A percentile compares a stretch with the other conserved stretches of the same genome.
Conservation (phyloP, 2,113 vertebrate genomes). For the Hirundichthys speculiger region DNA sequence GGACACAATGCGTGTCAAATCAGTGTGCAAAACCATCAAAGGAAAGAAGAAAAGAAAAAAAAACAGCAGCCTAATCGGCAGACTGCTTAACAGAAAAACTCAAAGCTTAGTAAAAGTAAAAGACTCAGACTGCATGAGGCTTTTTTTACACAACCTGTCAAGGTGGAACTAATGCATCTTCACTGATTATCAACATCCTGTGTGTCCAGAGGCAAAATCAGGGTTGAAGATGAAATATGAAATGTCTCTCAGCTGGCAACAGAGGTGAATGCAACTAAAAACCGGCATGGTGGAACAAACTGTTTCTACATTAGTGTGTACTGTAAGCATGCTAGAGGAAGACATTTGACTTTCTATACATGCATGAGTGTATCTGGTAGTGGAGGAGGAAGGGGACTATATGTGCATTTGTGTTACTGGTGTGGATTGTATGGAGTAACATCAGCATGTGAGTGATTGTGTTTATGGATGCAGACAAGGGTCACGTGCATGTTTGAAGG, state of each 20-base stretch:
- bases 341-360: conserved; percentile 2
- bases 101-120: conserved; percentile 37
- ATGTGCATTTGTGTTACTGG: not conserved
- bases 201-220: not conserved
- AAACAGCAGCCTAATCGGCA: conserved; percentile 20
- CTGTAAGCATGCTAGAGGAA: conserved; percentile 33
- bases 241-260: no score
- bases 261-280: no score
- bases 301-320: not conserved
- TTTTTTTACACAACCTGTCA: not conserved
- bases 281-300: no score
- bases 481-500: not conserved
- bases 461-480: no score
- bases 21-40: conserved; percentile 28
- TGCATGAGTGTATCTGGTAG: not conserved
- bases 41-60: not conserved
- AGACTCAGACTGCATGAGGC: conserved; percentile 21
- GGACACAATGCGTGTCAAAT: conserved; percentile 15
- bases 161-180: not conserved
- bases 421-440: not conserved
- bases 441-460: not conserved
- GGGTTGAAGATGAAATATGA: no score
- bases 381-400: not conserved
- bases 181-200: not conserved
- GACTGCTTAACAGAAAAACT: conserved; percentile 11